Conservation (phyloP, 2,113 vertebrate species). For the Ascaphus truei region DNA sequence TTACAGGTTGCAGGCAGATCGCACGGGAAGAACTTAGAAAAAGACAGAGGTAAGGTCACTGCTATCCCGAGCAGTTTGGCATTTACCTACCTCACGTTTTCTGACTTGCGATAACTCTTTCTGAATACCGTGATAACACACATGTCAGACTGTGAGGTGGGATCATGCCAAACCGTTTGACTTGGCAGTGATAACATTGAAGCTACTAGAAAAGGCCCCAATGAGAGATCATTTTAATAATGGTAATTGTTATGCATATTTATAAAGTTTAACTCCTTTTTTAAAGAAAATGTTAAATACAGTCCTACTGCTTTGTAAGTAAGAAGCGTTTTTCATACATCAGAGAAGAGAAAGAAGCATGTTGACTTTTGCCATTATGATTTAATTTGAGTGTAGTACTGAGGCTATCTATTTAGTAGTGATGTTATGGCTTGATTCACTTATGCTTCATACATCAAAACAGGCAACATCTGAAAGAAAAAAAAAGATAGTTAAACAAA, state of each 20-base stretch:
- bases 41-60: no score
- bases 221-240: no score
- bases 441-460: conserved; percentile 19
- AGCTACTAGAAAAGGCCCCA: no score
- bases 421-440: neutral
- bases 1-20: no score
- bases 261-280: conserved; percentile 9
- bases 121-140: no score
- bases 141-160: no score
- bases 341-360: neutral
- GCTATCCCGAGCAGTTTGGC: no score
- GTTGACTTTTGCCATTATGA: conserved; percentile 9
- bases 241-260: conserved; percentile 3
- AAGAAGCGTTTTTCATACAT: neutral
- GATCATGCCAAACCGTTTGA: no score
- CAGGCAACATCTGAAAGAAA: conserved; percentile 33
- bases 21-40: no score
- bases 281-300: conserved; percentile 8
- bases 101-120: no score
- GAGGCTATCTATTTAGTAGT: conserved; percentile 18
- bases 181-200: no score
- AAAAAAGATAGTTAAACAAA: conserved; percentile 41
- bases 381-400: neutral
- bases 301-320: neutral
- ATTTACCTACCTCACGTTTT: no score